These are phyloP conservation scores for Anoura caudifer DNA, from an alignment of 2,113 vertebrate species.

Conservation along the genomic window DNA sequence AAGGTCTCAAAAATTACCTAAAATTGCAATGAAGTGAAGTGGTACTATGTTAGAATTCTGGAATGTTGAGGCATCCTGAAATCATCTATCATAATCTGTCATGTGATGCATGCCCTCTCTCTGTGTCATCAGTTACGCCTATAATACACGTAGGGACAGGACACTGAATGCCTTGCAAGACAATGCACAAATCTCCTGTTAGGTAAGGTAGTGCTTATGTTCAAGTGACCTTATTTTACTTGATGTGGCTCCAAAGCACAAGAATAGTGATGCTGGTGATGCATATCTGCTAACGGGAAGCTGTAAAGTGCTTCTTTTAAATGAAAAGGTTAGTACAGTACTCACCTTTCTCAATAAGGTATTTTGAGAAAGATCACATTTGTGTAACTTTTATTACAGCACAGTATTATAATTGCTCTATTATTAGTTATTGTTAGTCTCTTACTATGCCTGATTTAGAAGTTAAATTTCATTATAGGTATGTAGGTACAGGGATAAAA, in stretches of 20 bases:
- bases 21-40: not conserved
- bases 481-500: not conserved
- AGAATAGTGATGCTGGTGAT: not conserved
- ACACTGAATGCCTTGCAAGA: not conserved
- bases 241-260: not conserved
- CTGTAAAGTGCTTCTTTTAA: not conserved
- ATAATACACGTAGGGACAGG: not conserved
- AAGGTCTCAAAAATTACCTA: not conserved
- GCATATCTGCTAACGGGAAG: not conserved
- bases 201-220: no score
- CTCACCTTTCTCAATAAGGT: no score
- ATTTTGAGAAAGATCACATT: not conserved
- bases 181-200: not conserved
- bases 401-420: not conserved
- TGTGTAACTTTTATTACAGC: not conserved
- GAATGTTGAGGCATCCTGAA: not conserved
- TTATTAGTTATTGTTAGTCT: not conserved
- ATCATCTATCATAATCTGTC: not conserved
- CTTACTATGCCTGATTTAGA: not conserved
- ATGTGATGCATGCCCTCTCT: not conserved
- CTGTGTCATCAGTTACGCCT: not conserved
- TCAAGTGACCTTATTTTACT: not conserved
- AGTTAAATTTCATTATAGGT: not conserved
- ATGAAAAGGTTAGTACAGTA: not conserved
- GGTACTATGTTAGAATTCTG: not conserved